Evolutionary conservation across 2,888 invertebrate genomes (phyloP).

Genomic region (Agriopis aurantiaria): DNA sequence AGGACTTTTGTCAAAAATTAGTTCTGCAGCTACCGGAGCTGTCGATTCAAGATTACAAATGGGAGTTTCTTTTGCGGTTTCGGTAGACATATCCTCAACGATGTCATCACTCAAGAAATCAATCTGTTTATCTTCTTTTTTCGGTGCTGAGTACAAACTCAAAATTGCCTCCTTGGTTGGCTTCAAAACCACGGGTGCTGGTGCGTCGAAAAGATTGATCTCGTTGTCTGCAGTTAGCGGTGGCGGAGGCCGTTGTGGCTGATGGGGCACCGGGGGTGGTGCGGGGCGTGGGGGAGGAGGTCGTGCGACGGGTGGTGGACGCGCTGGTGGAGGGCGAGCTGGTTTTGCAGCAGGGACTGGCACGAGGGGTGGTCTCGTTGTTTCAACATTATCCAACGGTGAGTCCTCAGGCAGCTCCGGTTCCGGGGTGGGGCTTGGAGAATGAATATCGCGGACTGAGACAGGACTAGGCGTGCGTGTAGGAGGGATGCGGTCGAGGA

Average conservation of each 20-base stretch:
- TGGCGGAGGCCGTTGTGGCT: slow-evolving; percentile 50
- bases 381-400: slow-evolving; percentile 45
- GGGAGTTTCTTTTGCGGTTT: slow-evolving; percentile 45
- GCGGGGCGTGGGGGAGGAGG: slow-evolving; percentile 82
- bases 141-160: slow-evolving; percentile 84
- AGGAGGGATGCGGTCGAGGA: slow-evolving; percentile 93
- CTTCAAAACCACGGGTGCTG: slow-evolving; percentile 77
- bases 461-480: slow-evolving; percentile 96
- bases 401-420: slow-evolving; percentile 72
- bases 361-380: slow-evolving; percentile 60
- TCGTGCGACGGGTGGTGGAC: slow-evolving; percentile 75
- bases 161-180: slow-evolving; percentile 87
- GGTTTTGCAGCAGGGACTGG: slow-evolving; percentile 50
- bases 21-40: slow-evolving; percentile 24
- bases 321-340: slow-evolving; percentile 54
- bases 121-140: slow-evolving; percentile 76
- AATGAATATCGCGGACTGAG: slow-evolving; percentile 92
- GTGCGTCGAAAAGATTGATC: slow-evolving; percentile 87
- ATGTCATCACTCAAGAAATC: slow-evolving; percentile 88
- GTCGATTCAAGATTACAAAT: slow-evolving; percentile 53
- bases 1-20: slow-evolving; percentile 21
- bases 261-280: slow-evolving; percentile 76
- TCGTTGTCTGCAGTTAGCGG: slow-evolving; percentile 70
- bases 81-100: slow-evolving; percentile 64
- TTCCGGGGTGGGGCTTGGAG: slow-evolving; percentile 93